These are phyloP conservation scores for Hirudo medicinalis DNA, from an alignment of 1,140 invertebrate genomes.

Conservation along the genomic window DNA sequence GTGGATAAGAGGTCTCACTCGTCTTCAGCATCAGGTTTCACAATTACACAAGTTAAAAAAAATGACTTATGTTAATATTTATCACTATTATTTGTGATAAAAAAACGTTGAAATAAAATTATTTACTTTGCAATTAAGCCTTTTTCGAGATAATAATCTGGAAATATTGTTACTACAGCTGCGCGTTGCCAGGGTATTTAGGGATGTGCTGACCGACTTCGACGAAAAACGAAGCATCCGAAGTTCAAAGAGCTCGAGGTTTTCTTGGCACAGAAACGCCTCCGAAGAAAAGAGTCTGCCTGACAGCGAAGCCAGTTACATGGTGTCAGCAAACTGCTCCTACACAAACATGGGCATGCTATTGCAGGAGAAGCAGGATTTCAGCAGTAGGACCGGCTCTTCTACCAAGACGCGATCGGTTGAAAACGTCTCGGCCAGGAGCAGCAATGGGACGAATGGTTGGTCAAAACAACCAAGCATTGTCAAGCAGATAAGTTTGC, in stretches of 20 bases:
- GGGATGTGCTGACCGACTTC: conserved; percentile 96
- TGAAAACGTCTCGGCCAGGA: conserved; percentile 9
- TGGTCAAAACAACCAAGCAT: conserved; percentile 13
- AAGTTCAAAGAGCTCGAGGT: conserved; percentile 84
- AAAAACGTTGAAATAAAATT: neutral
- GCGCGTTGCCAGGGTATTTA: conserved; percentile 99
- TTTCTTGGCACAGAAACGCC: conserved; percentile 55
- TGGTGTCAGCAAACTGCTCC: conserved; percentile 7
- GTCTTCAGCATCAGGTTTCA: conserved; percentile 97
- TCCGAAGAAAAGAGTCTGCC: conserved; percentile 47
- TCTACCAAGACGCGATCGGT: conserved; percentile 12
- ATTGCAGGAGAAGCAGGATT: conserved; percentile 1
- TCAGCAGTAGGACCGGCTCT: neutral
- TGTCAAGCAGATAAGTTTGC: conserved; percentile 15
- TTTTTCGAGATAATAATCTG: neutral
- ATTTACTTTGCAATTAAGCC: neutral
- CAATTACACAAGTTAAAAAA: neutral
- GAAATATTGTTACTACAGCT: conserved; percentile 53
- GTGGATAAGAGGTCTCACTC: conserved; percentile 93
- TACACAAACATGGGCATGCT: conserved; percentile 17
- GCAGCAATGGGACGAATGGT: neutral
- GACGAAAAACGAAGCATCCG: conserved; percentile 89
- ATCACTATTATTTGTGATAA: neutral
- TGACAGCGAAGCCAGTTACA: conserved; percentile 15
- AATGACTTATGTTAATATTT: neutral